phyloP scores from a whole-genome alignment of 2,888 invertebrate genomes.

The Oeneis ivallda region DNA sequence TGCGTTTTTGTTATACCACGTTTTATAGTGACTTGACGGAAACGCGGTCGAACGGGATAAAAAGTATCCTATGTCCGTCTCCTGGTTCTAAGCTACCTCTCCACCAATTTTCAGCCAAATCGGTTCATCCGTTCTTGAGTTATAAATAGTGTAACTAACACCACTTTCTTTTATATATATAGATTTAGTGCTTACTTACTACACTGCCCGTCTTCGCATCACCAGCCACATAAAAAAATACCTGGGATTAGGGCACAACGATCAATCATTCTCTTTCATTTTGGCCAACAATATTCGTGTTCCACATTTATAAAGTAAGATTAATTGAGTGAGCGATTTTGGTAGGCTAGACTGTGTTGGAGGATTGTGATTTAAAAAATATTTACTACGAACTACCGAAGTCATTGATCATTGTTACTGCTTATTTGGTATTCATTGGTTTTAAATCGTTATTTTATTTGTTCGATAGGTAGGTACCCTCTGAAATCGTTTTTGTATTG shows the following conservation, averaged over 20 bases:
- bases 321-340: constrained; percentile 42
- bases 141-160: no score
- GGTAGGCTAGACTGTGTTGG: constrained; percentile 5
- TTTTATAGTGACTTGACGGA: no score
- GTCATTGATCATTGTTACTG: constrained; percentile 13
- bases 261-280: constrained; percentile 56
- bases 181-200: no score
- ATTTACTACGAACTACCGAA: neutral
- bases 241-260: constrained; percentile 39
- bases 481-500: neutral
- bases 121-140: no score
- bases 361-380: constrained; percentile 19
- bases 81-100: no score
- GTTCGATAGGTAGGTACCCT: neutral
- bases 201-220: neutral
- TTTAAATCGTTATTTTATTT: constrained; percentile 10
- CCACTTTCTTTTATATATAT: no score
- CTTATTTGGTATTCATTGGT: constrained; percentile 23
- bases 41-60: no score
- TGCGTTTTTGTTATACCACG: no score
- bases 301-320: constrained; percentile 46
- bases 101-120: no score
- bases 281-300: constrained; percentile 39
- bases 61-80: no score
- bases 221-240: constrained; percentile 42